Evolutionary conservation across 2,888 invertebrate genomes (phyloP).

Genomic region (Omphaloscelis lunosa): DNA sequence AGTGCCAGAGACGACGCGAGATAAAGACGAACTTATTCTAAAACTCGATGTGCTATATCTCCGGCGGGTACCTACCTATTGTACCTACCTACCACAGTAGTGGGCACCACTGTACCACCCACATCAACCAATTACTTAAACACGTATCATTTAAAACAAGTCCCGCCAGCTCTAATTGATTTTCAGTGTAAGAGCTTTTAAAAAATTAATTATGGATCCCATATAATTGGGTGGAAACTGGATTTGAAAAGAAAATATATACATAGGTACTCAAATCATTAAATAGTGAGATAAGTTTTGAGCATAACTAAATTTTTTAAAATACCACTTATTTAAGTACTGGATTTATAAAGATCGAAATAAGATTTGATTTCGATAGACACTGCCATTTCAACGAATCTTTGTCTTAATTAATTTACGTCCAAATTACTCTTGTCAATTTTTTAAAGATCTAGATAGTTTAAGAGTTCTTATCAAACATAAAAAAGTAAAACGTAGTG

Average conservation of each 20-base stretch:
- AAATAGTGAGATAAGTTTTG: no score
- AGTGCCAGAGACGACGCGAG: not conserved
- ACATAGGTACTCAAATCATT: not conserved
- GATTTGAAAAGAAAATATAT: no score
- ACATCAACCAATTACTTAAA: constrained; percentile 20
- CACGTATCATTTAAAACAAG: constrained; percentile 29
- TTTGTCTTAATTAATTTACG: not conserved
- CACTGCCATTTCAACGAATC: not conserved
- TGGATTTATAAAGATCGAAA: not conserved
- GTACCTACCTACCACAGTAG: not conserved
- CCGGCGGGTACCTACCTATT: not conserved
- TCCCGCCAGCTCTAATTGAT: constrained; percentile 31
- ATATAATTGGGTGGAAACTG: not conserved
- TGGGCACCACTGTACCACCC: constrained; percentile 41
- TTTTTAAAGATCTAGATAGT: not conserved
- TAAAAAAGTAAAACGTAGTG: not conserved
- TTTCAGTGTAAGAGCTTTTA: constrained; percentile 34
- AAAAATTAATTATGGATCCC: constrained; percentile 22
- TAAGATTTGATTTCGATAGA: not conserved
- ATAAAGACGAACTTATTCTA: not conserved
- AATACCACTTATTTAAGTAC: not conserved
- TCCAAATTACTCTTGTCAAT: not conserved
- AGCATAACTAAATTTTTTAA: not conserved
- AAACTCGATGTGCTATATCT: not conserved
- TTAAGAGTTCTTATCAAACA: not conserved